Conservation (phyloP, 2,888 invertebrate species). For the Monochamus alternatus region DNA sequence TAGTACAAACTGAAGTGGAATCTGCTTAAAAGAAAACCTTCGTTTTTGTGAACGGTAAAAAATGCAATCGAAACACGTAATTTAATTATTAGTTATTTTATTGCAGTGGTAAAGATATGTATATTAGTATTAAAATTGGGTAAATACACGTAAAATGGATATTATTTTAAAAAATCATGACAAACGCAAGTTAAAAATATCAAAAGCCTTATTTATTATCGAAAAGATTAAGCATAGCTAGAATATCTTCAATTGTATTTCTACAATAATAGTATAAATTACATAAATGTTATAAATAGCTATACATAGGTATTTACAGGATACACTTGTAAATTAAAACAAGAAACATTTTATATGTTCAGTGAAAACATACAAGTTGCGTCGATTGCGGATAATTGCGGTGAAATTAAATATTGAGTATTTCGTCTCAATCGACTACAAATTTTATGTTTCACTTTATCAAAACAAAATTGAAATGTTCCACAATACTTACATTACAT, state of each 20-base stretch:
- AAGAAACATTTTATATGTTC: slow-evolving; percentile 44
- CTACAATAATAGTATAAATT: slow-evolving; percentile 61
- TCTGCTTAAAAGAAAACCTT: no score
- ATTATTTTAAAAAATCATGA: slow-evolving; percentile 17
- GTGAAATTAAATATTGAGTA: background rate
- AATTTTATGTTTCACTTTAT: slow-evolving; percentile 39
- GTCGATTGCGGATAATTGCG: slow-evolving; percentile 7
- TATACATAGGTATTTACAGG: slow-evolving; percentile 72
- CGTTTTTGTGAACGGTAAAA: background rate
- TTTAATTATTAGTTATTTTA: slow-evolving; percentile 48
- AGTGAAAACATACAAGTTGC: slow-evolving; percentile 5
- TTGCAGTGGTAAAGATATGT: slow-evolving; percentile 66
- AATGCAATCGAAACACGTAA: background rate
- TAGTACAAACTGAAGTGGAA: slow-evolving; percentile 3
- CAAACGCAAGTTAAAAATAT: slow-evolving; percentile 24
- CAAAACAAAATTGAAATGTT: slow-evolving; percentile 43
- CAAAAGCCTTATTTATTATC: slow-evolving; percentile 40
- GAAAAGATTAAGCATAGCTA: slow-evolving; percentile 56
- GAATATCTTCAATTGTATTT: slow-evolving; percentile 52
- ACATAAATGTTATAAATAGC: slow-evolving; percentile 67
- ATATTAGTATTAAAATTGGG: slow-evolving; percentile 53
- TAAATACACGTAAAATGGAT: slow-evolving; percentile 17
- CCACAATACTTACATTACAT: slow-evolving; percentile 48
- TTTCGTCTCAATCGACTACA: slow-evolving; percentile 32
- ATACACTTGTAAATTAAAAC: slow-evolving; percentile 54